Base-by-base conservation (phyloP, 2,888 invertebrate genomes). In the Aphodius granarius region DNA sequence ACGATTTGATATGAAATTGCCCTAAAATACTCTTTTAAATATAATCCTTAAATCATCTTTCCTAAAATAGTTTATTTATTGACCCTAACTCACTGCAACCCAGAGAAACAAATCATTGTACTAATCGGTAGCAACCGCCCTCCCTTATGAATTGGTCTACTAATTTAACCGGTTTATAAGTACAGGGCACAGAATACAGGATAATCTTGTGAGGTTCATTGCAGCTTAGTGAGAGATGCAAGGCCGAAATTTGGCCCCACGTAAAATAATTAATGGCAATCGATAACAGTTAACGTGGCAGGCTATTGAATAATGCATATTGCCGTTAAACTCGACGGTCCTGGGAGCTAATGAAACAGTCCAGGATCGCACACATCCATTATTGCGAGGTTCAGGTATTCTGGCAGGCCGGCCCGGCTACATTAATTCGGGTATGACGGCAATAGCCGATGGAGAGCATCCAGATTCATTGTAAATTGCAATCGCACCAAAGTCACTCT, bases 401-500 rank as follows among this genome's bases (percentile, higher is more conserved):
- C 80, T 77, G 75, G 1, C 43, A 3, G 43, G 43, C 43, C 73
- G 77, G 79, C 74, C 76, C 63, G 76, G 78, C 79, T 78, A 75
- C 79, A 82, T 83, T 82, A 83, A 81, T 81, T 80, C 80, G 78
- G 77, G 73, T 77, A 77, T 81, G 81, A 80, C 79, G 80, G 80
- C 77, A 81, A 80, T 78, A 80, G 43, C 43, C 43, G 9, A 43
- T 80, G 80, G 81, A 78, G 81, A 81, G 81, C 80, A 81, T 81
- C 81, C 80, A 78, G 73, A 73, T 72, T 72, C 76, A 72, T 74
- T 74, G 76, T 76, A 70, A 76, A 76, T 76, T 76, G 76, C 68
- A 73, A 76, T 74, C 66, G 76, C 9, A 13, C 43, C 43, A 3
- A 43, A 43, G 43, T 43, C 43, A 43, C 43, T 43, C 43, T 43